These are phyloP conservation scores for Channa striata DNA, from an alignment of 2,797 vertebrate species.

Conservation along the genomic window DNA sequence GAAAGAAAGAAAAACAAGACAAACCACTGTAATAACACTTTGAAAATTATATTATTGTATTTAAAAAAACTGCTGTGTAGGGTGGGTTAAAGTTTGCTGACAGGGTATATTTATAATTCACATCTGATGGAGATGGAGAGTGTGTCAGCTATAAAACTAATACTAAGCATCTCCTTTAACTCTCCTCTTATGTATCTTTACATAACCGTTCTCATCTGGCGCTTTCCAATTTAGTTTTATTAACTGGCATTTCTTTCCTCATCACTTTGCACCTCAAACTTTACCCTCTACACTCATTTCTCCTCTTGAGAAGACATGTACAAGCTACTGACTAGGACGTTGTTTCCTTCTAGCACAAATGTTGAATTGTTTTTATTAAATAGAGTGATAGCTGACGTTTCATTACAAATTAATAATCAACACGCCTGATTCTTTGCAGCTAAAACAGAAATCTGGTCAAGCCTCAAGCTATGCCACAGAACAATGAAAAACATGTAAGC, in stretches of 20 bases:
- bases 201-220: neutral
- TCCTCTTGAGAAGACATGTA: too few species aligned
- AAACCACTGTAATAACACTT: neutral
- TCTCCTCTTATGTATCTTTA: neutral
- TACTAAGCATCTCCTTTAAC: neutral
- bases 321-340: too few species aligned
- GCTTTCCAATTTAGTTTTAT: neutral
- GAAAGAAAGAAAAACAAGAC: slow-evolving; percentile 22
- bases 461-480: slow-evolving; percentile 14
- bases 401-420: too few species aligned
- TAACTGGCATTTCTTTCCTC: too few species aligned
- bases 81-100: neutral
- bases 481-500: slow-evolving; percentile 33
- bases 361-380: too few species aligned
- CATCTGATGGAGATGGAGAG: neutral
- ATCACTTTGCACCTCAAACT: too few species aligned
- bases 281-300: too few species aligned
- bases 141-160: neutral
- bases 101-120: neutral
- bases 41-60: too few species aligned
- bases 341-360: too few species aligned
- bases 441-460: slow-evolving; percentile 31
- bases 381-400: too few species aligned
- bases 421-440: slow-evolving; percentile 20
- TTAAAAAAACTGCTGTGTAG: neutral